Percentiles rank a stretch among this genome's conserved stretches.
phyloP scores from a whole-genome alignment of 2,888 invertebrate genomes.

The Lagria hirta region DNA sequence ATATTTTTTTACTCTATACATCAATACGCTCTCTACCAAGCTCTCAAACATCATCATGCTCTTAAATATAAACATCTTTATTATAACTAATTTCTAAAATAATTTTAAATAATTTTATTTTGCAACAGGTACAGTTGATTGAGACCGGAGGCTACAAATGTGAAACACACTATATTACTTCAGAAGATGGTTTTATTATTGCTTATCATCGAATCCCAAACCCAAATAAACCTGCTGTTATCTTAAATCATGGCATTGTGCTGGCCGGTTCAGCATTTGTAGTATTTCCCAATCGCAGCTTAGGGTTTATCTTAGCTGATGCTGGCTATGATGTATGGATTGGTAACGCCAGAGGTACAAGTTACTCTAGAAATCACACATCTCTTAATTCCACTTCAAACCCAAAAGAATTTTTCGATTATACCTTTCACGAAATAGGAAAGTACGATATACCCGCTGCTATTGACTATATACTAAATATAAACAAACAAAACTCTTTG shows the following conservation, averaged over 20 bases:
- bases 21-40: too few species aligned
- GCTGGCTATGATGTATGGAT: slow-evolving; percentile 40
- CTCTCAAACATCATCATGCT: too few species aligned
- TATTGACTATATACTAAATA: slow-evolving; percentile 65
- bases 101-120: too few species aligned
- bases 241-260: slow-evolving; percentile 11
- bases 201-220: slow-evolving; percentile 28
- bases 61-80: too few species aligned
- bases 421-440: slow-evolving; percentile 79
- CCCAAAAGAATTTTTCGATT: slow-evolving; percentile 50
- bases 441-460: slow-evolving; percentile 73
- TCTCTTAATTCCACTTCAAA: too few species aligned
- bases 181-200: slow-evolving; percentile 31
- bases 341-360: slow-evolving; percentile 59
- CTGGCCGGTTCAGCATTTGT: slow-evolving; percentile 30
- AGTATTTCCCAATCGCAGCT: slow-evolving; percentile 27
- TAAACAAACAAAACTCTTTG: slow-evolving; percentile 60
- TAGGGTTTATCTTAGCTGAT: slow-evolving; percentile 35
- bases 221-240: too few species aligned
- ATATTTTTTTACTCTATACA: too few species aligned
- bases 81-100: too few species aligned
- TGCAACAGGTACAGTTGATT: too few species aligned
- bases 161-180: slow-evolving; percentile 27
- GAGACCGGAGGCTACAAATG: too few species aligned
- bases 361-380: slow-evolving; percentile 53